Evolutionary conservation across 2,113 vertebrate genomes (phyloP).

Genomic region (Girardinichthys multiradiatus): DNA sequence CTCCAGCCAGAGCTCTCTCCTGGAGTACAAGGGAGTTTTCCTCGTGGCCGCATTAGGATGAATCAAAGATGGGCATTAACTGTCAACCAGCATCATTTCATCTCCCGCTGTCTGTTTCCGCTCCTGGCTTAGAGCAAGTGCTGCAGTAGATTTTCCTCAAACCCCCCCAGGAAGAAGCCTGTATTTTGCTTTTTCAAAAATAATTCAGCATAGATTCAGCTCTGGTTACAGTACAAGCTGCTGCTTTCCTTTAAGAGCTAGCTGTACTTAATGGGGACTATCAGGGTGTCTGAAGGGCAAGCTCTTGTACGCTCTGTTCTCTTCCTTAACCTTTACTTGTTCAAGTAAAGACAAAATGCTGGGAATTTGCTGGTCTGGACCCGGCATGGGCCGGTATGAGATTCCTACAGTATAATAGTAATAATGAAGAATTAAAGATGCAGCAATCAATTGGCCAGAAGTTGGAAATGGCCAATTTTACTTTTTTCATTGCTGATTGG

Average conservation of each 20-base stretch:
- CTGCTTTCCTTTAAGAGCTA: constrained; percentile 33
- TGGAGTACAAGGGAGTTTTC: constrained; percentile 38
- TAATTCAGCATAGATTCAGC: constrained; percentile 26
- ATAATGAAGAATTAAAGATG: no score
- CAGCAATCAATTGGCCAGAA: no score
- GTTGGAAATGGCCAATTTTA: no score
- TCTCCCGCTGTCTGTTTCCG: constrained; percentile 34
- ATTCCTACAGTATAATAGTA: no score
- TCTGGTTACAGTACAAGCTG: constrained; percentile 28
- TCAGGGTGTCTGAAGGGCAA: constrained; percentile 44
- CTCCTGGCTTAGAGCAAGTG: constrained; percentile 35
- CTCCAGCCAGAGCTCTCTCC: constrained; percentile 34
- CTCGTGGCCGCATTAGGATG: constrained; percentile 38
- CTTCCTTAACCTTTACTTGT: constrained; percentile 24
- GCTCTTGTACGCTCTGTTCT: constrained; percentile 62
- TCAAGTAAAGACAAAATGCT: constrained; percentile 39
- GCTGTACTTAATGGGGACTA: constrained; percentile 21
- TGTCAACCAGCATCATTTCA: constrained; percentile 60
- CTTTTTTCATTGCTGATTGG: no score
- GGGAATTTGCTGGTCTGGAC: background rate
- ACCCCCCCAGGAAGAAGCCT: constrained; percentile 46
- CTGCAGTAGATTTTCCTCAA: constrained; percentile 47
- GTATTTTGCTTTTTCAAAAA: constrained; percentile 57
- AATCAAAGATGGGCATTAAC: constrained; percentile 65
- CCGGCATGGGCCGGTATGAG: no score